Evolutionary conservation across 2,797 vertebrate species (phyloP).

Genomic region (Lacerta bilineata): DNA sequence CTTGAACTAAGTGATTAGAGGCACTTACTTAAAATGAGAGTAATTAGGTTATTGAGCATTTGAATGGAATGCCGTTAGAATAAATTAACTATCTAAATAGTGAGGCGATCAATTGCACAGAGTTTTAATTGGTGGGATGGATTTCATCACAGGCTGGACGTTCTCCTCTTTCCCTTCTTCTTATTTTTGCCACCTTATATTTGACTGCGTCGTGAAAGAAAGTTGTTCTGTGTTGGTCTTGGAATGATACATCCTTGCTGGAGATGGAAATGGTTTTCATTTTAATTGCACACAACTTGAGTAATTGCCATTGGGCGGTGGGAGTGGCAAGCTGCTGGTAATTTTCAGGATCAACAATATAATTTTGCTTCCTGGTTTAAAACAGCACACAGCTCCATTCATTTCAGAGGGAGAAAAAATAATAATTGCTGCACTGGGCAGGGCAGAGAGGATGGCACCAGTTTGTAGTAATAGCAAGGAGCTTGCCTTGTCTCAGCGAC

Average conservation of each 20-base stretch:
- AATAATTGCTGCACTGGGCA: conserved; percentile 68
- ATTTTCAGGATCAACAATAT: conserved; percentile 58
- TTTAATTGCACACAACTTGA: conserved; percentile 66
- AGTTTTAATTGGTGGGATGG: conserved; percentile 63
- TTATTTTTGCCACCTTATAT: conserved; percentile 42
- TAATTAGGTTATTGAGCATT: conserved; percentile 53
- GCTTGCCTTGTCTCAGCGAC: conserved; percentile 59
- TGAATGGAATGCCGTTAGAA: conserved; percentile 54
- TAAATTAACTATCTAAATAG: conserved; percentile 61
- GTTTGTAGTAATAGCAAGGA: conserved; percentile 45
- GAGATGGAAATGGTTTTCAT: conserved; percentile 54
- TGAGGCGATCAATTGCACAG: conserved; percentile 47
- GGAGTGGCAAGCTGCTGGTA: conserved; percentile 51
- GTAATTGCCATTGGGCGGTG: conserved; percentile 53
- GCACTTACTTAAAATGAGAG: conserved; percentile 61
- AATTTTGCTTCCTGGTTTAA: conserved; percentile 62
- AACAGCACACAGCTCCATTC: conserved; percentile 50
- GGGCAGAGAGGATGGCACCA: conserved; percentile 59
- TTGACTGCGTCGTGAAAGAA: conserved; percentile 33
- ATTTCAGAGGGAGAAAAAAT: conserved; percentile 32
- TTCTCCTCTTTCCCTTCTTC: conserved; percentile 7
- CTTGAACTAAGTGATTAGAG: conserved; percentile 52
- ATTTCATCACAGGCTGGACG: conserved; percentile 11
- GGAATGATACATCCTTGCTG: conserved; percentile 66
- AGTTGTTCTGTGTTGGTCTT: conserved; percentile 67